Base-by-base conservation (phyloP, 2,797 vertebrate species). In the Sarcophilus harrisii region DNA sequence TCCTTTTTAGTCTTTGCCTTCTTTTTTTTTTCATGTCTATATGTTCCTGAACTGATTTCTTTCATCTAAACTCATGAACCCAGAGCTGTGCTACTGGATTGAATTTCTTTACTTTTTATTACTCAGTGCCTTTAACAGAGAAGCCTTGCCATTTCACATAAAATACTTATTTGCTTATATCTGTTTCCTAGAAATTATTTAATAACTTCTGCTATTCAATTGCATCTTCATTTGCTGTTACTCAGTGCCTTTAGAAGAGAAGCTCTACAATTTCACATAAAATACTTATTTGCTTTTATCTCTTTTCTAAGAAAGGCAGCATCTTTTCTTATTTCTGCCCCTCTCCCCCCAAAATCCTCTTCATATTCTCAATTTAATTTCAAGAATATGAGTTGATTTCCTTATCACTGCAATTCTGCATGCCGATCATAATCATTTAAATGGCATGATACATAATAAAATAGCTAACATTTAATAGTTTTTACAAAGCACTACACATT, bases 31-130 rank as follows among this genome's bases (percentile, higher is more conserved):
- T 5, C 52, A 92, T 95, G 96, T 96, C 97, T 98, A 97, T 98
- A 97, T 98, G 97, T 96, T 95, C 98, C 73, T 52, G 93, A 52
- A 92, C 97, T 97, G 94, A 96, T 93, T 92, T 96, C 97, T 98
- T 98, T 98, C 96, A 98, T 98, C 97, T 98, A 93, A 96, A 96
- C 57, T 0, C 95, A 97, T 95, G 95, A 98, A 98, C 94, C 97
- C 95, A 93, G 94, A 97, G 95, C 96, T 98, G 95, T 97, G 96
- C 93, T 97, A 96, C 94, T 97, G 4, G 4, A 96, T 97, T 97
- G 94, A 93, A 57, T 95, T 95, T 96, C 94, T 97, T 95, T 95
- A 95, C 95, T 96, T 96, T 94, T 97, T 96, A 29, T 29, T 10
- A 59, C 58, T 59, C 58, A 29, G 1, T 59, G 58, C 27, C 27